Percentiles rank a stretch among this genome's conserved stretches.
Conservation (phyloP, 1,140 invertebrate species). For the Proctacanthus coquilletti region DNA sequence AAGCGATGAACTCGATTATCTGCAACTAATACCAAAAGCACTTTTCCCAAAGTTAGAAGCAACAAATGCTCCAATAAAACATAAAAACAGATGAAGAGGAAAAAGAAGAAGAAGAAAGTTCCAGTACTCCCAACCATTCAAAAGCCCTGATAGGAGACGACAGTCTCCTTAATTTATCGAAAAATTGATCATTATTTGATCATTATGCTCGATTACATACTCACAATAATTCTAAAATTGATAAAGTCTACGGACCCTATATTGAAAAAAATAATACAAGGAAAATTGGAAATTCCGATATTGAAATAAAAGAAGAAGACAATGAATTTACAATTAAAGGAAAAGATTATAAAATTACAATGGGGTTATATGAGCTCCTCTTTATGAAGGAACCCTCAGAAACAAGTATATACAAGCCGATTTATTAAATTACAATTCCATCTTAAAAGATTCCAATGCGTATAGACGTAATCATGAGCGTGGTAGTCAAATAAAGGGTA, state of each 20-base stretch:
- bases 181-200: no score
- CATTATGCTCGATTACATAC: no score
- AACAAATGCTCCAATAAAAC: no score
- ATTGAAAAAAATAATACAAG: neutral
- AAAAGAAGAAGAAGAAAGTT: neutral
- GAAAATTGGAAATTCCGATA: neutral
- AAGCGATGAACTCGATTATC: neutral
- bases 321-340: neutral
- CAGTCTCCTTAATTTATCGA: no score
- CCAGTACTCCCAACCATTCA: no score
- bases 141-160: no score
- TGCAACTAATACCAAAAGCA: no score
- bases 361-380: neutral
- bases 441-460: neutral
- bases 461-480: neutral
- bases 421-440: neutral
- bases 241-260: neutral
- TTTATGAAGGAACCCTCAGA: neutral
- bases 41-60: no score
- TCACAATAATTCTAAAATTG: neutral
- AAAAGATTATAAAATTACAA: neutral
- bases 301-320: neutral
- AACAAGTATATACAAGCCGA: neutral
- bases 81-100: neutral
- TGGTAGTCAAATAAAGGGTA: neutral